Base-by-base conservation (phyloP, 2,888 invertebrate genomes). In the Therioaphis trifolii region DNA sequence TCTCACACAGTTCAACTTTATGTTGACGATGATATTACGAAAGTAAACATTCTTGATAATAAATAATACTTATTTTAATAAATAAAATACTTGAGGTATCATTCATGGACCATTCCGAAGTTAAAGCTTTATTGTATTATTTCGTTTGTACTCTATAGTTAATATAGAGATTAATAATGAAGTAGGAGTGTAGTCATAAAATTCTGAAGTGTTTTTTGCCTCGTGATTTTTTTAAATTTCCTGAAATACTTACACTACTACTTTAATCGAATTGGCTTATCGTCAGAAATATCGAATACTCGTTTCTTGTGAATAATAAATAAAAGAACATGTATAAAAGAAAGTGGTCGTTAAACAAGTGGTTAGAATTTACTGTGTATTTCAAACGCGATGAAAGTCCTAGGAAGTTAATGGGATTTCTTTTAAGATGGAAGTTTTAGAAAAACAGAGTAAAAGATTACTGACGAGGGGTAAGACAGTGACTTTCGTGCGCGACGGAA, bases 361-460 rank as follows among this genome's bases (percentile, higher is more conserved):
- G 43, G 55, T 66, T 69, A 15, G 78, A 68, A 69, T 69, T 40
- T 43, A 43, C 78, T 14, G 9, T 52, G n/a, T 29, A 35, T 52
- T 35, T 35, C 18, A 21, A 63, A 76, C 11, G 21, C 52, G 77
- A 78, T 18, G 52, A 66, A 78, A 66, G 52, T 66, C 66, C 49
- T 69, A 66, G 78, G 43, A 69, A 79, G 78, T 79, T 79, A 79
- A 79, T 79, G 78, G 78, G 78, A 79, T 79, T 79, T 68, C 9
- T 68, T 69, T 69, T 55, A 55, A 55, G 68, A 69, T 43, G 55
- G 55, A 69, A 68, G 69, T 79, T 79, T 55, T 43, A 43, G 68
- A 7, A 55, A 69, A 40, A 79, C 68, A 27, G 55, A 52, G 66
- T 77, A 77, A 68, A 69, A 79, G 68, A 79, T 79, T 79, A 79